phyloP scores from a whole-genome alignment of 2,113 vertebrate genomes.

The Machaerirhynchus nigripectus region DNA sequence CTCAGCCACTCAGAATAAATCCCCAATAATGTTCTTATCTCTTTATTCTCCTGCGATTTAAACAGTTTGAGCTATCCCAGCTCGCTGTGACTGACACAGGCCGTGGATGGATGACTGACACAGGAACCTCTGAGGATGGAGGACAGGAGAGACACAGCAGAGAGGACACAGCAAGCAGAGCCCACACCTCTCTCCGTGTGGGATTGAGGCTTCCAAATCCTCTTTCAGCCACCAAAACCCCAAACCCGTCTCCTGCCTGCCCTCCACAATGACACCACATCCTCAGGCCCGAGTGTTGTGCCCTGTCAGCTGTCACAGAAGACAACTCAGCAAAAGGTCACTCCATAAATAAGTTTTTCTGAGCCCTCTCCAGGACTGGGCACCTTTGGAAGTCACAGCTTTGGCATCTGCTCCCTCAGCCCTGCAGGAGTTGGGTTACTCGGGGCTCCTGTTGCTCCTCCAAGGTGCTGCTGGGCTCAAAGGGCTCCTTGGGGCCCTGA shows the following conservation, averaged over 20 bases:
- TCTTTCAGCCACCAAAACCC: neutral
- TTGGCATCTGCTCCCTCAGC: neutral
- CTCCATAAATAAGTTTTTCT: constrained; percentile 41
- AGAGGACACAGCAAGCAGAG: neutral
- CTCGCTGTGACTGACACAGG: neutral
- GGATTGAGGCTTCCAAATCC: neutral
- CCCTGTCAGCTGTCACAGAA: neutral
- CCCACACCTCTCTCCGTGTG: neutral
- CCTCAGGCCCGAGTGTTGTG: neutral
- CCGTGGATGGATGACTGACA: no score
- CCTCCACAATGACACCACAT: neutral
- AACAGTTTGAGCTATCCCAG: neutral
- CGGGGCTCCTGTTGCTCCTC: neutral
- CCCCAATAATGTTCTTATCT: neutral
- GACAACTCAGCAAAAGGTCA: constrained; percentile 41
- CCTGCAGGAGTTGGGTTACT: constrained; percentile 54
- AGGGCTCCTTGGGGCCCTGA: neutral
- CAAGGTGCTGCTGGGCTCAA: neutral
- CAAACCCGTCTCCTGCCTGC: neutral
- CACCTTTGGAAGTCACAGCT: neutral
- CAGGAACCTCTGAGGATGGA: neutral
- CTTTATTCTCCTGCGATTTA: neutral
- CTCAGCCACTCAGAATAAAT: neutral
- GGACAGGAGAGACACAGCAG: neutral
- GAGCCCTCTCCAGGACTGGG: neutral